phyloP scores from a whole-genome alignment of 2,113 vertebrate genomes.

The Chauna torquata region DNA sequence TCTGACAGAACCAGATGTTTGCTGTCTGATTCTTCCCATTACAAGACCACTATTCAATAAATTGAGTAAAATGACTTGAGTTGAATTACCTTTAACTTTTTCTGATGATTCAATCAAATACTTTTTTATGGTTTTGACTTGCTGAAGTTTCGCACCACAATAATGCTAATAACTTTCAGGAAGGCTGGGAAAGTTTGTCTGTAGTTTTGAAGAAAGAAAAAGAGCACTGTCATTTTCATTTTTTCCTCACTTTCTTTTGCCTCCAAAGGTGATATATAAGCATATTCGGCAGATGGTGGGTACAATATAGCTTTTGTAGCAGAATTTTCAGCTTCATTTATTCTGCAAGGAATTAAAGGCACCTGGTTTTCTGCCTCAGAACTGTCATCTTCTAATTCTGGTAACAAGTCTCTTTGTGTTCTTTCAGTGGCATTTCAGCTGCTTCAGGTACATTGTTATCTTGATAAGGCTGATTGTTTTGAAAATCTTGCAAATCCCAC shows the following conservation, averaged over 20 bases:
- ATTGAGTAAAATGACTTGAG: background rate
- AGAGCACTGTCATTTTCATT: background rate
- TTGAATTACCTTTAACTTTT: background rate
- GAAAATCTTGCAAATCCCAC: background rate
- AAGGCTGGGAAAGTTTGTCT: background rate
- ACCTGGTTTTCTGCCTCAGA: constrained; percentile 9
- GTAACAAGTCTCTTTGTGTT: background rate
- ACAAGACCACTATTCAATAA: constrained; percentile 61
- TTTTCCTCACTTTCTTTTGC: constrained; percentile 27
- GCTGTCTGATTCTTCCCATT: constrained; percentile 66
- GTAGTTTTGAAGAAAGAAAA: constrained; percentile 22
- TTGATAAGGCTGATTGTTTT: constrained; percentile 1
- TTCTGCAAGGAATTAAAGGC: constrained; percentile 25
- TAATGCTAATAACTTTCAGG: background rate
- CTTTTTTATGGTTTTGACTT: background rate
- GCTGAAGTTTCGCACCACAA: background rate
- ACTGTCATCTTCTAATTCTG: constrained; percentile 5
- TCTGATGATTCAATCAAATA: background rate
- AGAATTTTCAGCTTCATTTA: constrained; percentile 34
- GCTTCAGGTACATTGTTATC: background rate
- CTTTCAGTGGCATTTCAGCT: background rate
- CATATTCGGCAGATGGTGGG: background rate
- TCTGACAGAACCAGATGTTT: constrained; percentile 76
- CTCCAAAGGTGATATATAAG: background rate
- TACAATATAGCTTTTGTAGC: background rate